Percentiles rank a stretch among this genome's conserved stretches.
These are phyloP conservation scores for Gandaritis pyraliata DNA, from an alignment of 2,888 invertebrate genomes.

Conservation along the genomic window DNA sequence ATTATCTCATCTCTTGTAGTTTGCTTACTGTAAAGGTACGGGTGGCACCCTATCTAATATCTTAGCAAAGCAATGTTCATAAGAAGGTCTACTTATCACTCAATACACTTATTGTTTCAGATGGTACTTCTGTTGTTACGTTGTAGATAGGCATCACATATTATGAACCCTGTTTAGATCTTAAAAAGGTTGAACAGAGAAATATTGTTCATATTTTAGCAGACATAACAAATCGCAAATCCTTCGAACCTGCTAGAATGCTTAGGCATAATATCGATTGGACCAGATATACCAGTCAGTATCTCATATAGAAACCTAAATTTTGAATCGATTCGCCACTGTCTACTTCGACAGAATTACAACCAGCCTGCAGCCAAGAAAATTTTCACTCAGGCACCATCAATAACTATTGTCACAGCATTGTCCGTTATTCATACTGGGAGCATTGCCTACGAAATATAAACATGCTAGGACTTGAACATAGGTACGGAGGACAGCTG, in stretches of 20 bases:
- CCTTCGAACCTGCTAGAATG: too few relatives aligned
- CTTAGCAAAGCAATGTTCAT: too few relatives aligned
- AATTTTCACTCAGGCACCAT: slow-evolving; percentile 43
- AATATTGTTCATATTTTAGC: too few relatives aligned
- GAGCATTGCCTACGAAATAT: slow-evolving; percentile 37
- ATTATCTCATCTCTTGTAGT: too few relatives aligned
- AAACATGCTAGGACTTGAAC: slow-evolving; percentile 34
- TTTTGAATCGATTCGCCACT: slow-evolving; percentile 28
- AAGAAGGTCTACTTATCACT: too few relatives aligned
- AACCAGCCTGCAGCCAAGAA: slow-evolving; percentile 38
- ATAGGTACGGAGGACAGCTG: slow-evolving; percentile 2
- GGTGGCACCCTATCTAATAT: fast-evolving
- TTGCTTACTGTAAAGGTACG: too few relatives aligned
- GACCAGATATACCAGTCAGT: not conserved
- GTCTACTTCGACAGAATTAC: slow-evolving; percentile 38
- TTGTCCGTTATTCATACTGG: slow-evolving; percentile 43
- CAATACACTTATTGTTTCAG: too few relatives aligned
- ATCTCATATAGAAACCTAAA: slow-evolving; percentile 3
- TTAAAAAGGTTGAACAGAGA: too few relatives aligned
- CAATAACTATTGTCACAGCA: slow-evolving; percentile 44
- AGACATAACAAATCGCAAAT: too few relatives aligned
- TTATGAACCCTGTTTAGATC: too few relatives aligned
- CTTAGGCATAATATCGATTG: not conserved
- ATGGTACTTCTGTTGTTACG: too few relatives aligned
- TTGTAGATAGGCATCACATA: too few relatives aligned